Conservation (phyloP, 2,797 vertebrate species). For the Cyclura pinguis region DNA sequence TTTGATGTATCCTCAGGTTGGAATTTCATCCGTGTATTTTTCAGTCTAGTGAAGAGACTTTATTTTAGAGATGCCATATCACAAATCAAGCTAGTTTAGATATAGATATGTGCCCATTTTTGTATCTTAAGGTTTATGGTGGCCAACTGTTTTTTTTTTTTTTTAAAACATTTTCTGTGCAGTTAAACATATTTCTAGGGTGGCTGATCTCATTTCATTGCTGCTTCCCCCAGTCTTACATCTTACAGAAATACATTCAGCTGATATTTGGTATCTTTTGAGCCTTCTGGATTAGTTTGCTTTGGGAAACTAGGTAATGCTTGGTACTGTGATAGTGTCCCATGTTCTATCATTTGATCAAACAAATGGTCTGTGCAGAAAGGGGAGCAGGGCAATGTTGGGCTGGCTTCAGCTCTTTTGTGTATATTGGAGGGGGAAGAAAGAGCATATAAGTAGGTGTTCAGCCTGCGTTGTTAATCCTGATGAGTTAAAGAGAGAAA, state of each 20-base stretch:
- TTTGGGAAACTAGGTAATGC: neutral
- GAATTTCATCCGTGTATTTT: neutral
- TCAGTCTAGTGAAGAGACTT: neutral
- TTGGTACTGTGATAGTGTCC: neutral
- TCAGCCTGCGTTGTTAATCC: neutral
- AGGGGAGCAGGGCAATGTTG: neutral
- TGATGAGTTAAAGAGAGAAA: neutral
- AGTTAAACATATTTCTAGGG: neutral
- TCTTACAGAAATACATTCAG: neutral
- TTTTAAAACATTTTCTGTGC: neutral
- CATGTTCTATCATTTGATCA: neutral
- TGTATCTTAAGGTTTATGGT: neutral
- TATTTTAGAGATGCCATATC: neutral
- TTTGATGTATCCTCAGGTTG: neutral
- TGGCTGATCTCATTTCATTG: neutral
- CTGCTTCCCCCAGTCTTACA: neutral
- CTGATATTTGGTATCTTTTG: neutral
- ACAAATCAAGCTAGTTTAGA: neutral
- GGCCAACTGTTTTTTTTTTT: too few species aligned
- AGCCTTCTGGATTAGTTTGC: neutral
- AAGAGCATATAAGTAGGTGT: neutral
- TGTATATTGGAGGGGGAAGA: neutral
- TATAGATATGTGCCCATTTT: neutral
- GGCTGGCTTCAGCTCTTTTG: neutral
- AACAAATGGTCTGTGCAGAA: neutral